These are phyloP conservation scores for Megaustenia siamemsis DNA, from an alignment of 2,888 invertebrate genomes.

Conservation along the genomic window DNA sequence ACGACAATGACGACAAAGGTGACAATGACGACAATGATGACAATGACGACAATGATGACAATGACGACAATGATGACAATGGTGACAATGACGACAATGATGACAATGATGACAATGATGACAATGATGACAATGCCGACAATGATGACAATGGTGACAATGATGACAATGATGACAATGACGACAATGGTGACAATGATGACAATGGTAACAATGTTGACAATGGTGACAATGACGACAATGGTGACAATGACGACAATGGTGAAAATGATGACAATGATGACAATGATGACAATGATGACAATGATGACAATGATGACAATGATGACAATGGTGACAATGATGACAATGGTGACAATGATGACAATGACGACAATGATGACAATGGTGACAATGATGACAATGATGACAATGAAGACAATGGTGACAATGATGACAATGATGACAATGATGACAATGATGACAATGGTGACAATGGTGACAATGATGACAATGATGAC, in stretches of 20 bases:
- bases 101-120: background rate
- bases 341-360: background rate
- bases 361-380: constrained; percentile 25
- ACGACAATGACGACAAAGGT: background rate
- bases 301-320: constrained; percentile 3
- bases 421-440: background rate
- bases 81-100: background rate
- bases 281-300: constrained; percentile 21
- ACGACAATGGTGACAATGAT: background rate
- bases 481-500: too few species aligned
- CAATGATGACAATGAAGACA: constrained; percentile 11
- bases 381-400: constrained; percentile 27
- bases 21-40: background rate
- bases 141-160: background rate
- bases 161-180: background rate
- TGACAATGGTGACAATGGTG: too few species aligned
- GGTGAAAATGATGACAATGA: constrained; percentile 26
- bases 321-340: background rate
- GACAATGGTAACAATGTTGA: background rate
- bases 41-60: background rate
- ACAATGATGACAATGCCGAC: background rate
- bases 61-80: background rate
- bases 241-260: constrained; percentile 26
- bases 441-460: background rate
- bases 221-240: background rate